phyloP scores from a whole-genome alignment of 2,797 vertebrate genomes.

The Semaprochilodus insignis region DNA sequence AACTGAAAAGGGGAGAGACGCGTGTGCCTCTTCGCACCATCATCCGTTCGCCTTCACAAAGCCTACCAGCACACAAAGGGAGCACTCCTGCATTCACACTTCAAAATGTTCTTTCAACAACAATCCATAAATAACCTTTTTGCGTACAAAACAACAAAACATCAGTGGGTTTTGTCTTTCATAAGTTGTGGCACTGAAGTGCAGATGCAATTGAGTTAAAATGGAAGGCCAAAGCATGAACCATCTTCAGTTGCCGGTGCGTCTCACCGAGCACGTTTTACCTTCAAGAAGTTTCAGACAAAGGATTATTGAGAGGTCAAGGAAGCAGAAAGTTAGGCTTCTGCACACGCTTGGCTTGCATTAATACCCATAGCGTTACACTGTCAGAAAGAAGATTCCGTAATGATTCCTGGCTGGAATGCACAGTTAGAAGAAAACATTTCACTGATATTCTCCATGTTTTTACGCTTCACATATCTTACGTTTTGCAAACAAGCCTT shows the following conservation, averaged over 20 bases:
- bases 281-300: conserved; percentile 22
- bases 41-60: conserved; percentile 38
- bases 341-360: too few species aligned
- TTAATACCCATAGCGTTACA: background rate
- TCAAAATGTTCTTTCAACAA: conserved; percentile 45
- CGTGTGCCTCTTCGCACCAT: conserved; percentile 18
- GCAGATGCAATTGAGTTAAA: conserved; percentile 33
- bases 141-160: conserved; percentile 28
- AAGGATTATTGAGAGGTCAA: conserved; percentile 26
- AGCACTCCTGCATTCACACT: conserved; percentile 32
- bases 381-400: background rate
- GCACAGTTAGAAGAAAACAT: background rate
- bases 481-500: background rate
- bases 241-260: background rate
- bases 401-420: background rate
- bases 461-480: background rate
- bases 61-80: conserved; percentile 24
- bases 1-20: conserved; percentile 35
- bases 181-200: conserved; percentile 40
- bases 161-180: conserved; percentile 13
- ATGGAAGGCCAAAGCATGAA: conserved; percentile 18
- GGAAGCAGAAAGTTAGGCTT: background rate
- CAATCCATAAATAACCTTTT: conserved; percentile 44
- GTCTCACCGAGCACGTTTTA: background rate
- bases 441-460: too few species aligned